phyloP scores from a whole-genome alignment of 2,113 vertebrate genomes.

The Recurvirostra avosetta region DNA sequence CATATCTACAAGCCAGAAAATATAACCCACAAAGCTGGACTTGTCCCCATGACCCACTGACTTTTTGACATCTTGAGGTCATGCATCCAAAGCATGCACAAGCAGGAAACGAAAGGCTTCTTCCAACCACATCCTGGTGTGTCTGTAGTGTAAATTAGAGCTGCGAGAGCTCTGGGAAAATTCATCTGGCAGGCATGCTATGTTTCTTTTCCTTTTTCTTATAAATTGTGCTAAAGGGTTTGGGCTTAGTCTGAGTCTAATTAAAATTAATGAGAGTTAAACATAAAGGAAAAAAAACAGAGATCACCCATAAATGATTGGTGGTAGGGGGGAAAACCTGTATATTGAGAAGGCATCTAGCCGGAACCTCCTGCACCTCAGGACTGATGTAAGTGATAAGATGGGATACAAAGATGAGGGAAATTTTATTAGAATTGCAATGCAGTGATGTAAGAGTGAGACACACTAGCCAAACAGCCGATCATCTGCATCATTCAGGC shows the following conservation, averaged over 20 bases:
- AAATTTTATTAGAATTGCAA: background rate
- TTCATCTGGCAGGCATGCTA: slow-evolving; percentile 43
- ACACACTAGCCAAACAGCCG: background rate
- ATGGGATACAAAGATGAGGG: background rate
- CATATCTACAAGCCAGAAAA: slow-evolving; percentile 40
- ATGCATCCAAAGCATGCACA: slow-evolving; percentile 51
- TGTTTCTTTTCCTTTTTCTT: slow-evolving; percentile 47
- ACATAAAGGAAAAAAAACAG: background rate
- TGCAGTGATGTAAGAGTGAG: background rate
- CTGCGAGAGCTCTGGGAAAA: slow-evolving; percentile 49
- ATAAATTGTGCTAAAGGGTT: background rate
- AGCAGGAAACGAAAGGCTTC: slow-evolving; percentile 54
- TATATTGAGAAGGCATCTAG: background rate
- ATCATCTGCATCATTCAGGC: background rate
- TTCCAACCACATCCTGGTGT: slow-evolving; percentile 61
- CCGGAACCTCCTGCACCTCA: background rate
- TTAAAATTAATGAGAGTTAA: slow-evolving; percentile 27
- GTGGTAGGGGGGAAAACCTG: background rate
- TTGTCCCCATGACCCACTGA: slow-evolving; percentile 53
- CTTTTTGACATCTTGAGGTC: slow-evolving; percentile 59
- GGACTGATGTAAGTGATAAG: background rate
- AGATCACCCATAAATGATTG: background rate
- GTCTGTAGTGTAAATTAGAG: slow-evolving; percentile 54
- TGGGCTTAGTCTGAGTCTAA: background rate
- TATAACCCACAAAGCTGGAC: background rate